Conservation (phyloP, 1,140 invertebrate genomes). For the Thaumetopoea pityocampa region DNA sequence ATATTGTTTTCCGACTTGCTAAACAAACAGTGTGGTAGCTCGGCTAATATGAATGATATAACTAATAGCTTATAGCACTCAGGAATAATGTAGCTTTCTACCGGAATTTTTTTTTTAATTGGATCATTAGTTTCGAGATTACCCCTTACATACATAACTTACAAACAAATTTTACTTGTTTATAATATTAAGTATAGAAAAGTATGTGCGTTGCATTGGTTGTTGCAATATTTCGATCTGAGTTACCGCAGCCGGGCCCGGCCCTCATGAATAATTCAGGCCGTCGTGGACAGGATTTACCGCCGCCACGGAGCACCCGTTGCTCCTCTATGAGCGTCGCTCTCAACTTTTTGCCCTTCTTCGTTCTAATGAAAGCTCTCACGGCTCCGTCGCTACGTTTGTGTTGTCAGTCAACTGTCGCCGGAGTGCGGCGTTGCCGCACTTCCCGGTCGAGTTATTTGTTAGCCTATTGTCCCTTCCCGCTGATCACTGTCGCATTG, state of each 20-base stretch:
- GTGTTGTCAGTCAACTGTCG: slow-evolving; percentile 63
- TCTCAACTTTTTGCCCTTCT: slow-evolving; percentile 53
- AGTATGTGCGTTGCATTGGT: slow-evolving; percentile 26
- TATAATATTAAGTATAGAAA: slow-evolving; percentile 22
- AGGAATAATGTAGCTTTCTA: too few relatives aligned
- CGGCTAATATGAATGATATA: too few relatives aligned
- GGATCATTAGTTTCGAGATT: too few relatives aligned
- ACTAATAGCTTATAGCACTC: too few relatives aligned
- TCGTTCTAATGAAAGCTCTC: slow-evolving; percentile 55
- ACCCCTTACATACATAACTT: too few relatives aligned
- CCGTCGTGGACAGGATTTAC: slow-evolving; percentile 40
- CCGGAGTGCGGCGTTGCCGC: slow-evolving; percentile 36
- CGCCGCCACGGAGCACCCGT: slow-evolving; percentile 21
- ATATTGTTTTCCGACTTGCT: too few relatives aligned
- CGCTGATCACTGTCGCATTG: slow-evolving; percentile 59
- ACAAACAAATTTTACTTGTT: slow-evolving; percentile 8
- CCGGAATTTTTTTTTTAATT: too few relatives aligned
- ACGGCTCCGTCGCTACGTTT: slow-evolving; percentile 49
- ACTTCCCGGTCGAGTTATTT: slow-evolving; percentile 59
- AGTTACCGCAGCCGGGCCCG: slow-evolving; percentile 23
- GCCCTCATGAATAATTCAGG: slow-evolving; percentile 57
- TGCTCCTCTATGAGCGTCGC: slow-evolving; percentile 14
- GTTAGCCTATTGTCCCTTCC: slow-evolving; percentile 60
- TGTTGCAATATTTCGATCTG: slow-evolving; percentile 31
- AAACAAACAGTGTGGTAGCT: too few relatives aligned